Evolutionary conservation across 37 sponge, comb jelly and placozoan species (phyloP).

Genomic region (Diacarnus erythraeanus): DNA sequence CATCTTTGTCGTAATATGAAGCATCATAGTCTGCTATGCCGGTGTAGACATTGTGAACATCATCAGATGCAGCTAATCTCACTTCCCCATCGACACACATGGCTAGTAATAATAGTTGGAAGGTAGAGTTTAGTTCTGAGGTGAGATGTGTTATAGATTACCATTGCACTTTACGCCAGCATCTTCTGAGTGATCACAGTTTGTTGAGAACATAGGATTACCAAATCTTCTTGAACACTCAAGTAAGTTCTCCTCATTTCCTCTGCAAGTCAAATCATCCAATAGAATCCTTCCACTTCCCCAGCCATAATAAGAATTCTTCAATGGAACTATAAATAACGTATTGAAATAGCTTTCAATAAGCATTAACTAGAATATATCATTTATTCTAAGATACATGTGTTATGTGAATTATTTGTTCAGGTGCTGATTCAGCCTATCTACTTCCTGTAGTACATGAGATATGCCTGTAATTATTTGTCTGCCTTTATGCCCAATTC

Average conservation of each 20-base stretch:
- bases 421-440: too few species aligned
- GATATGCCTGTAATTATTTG: too few species aligned
- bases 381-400: too few species aligned
- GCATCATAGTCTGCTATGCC: constrained; percentile 3
- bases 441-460: too few species aligned
- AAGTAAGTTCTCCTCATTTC: constrained; percentile 17
- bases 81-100: constrained; percentile 17
- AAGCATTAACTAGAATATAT: background rate
- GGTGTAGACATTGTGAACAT: background rate
- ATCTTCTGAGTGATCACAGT: constrained; percentile 62
- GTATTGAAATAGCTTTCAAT: background rate
- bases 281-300: constrained; percentile 32
- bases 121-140: too few species aligned
- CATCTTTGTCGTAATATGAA: constrained; percentile 24
- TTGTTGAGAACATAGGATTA: background rate
- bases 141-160: too few species aligned
- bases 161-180: constrained; percentile 43
- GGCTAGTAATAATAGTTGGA: too few species aligned
- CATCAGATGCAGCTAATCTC: constrained; percentile 4
- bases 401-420: too few species aligned
- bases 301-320: constrained; percentile 24
- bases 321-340: constrained; percentile 1
- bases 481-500: too few species aligned
- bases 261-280: constrained; percentile 31
- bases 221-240: constrained; percentile 14